phyloP scores from a whole-genome alignment of 2,888 invertebrate genomes.

The Archips crataeganus region DNA sequence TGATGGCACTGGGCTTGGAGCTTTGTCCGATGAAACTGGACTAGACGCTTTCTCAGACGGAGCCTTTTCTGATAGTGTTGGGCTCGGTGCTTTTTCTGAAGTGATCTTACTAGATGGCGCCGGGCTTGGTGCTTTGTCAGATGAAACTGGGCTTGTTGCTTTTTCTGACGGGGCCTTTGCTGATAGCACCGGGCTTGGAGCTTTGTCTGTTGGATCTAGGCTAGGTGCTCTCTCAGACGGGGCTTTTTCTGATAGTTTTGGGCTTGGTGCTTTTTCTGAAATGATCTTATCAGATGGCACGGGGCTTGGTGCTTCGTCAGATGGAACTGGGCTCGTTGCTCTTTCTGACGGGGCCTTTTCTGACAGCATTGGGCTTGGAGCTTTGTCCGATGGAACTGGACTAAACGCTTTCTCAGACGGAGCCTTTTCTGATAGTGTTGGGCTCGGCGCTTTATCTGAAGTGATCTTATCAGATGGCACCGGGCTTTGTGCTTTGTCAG shows the following conservation, averaged over 20 bases:
- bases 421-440: neutral
- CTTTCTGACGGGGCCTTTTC: neutral
- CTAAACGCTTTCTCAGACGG: neutral
- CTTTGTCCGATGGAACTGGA: constrained; percentile 4
- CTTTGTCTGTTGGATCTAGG: constrained; percentile 6
- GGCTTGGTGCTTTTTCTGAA: neutral
- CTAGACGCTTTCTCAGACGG: neutral
- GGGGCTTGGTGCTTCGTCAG: neutral
- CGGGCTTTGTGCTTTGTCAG: constrained; percentile 21
- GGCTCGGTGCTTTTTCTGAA: constrained; percentile 11
- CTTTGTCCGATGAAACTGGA: constrained; percentile 21
- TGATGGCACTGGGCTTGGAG: constrained; percentile 40
- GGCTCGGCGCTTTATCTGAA: neutral
- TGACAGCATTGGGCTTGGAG: neutral
- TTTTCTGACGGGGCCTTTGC: constrained; percentile 8
- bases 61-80: neutral
- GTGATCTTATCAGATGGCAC: neutral
- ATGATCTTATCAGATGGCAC: neutral
- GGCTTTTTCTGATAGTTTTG: constrained; percentile 22
- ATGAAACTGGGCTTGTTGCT: constrained; percentile 21
- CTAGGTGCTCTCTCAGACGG: constrained; percentile 29
- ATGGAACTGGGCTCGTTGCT: constrained; percentile 12
- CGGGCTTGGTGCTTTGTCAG: constrained; percentile 1
- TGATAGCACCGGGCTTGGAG: neutral
- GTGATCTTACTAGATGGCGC: neutral